Evolutionary conservation across 2,797 vertebrate genomes (phyloP), one percentile per base, ranked within the genome.

Genomic region (Botia almorhae): DNA sequence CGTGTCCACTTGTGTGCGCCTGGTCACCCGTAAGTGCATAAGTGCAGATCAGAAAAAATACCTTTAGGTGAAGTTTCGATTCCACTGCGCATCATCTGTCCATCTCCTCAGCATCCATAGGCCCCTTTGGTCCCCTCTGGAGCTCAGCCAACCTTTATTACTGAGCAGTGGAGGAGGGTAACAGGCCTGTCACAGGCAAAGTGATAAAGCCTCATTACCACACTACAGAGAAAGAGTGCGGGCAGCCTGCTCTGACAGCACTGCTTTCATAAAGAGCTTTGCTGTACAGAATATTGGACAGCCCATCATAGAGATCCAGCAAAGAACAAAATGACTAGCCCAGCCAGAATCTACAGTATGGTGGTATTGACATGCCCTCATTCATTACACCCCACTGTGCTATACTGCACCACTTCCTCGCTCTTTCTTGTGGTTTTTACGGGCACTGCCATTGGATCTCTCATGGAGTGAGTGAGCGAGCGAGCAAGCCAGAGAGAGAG

Each of bases 181-280:
- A 79, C 73, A 61, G 68, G 39, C 46, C 70, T 78, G 78, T 84
- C 73, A 65, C 70, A 61, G 82, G 50, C 64, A 65, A 69, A 80
- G 77, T 65, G 78, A 84, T 78, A 75, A 79, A 80, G 78, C 78
- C 78, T 86, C 83, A 68, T 86, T 86, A 84, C 75, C 67, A 50
- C 74, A 53, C 58, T 73, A 60, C 76, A 73, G 48, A 73, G 29
- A 63, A 74, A 60, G 51, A 55, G 55, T 26, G 63, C 60, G 39
- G 78, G 70, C 61, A 78, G 67, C 29, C 65, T 75, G 67, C 43
- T 82, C 69, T 77, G 80, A 70, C 82, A 76, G 16, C n/a, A 76
- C 68, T 74, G 53, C 64, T 63, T 64, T 63, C 77, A 81, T 84
- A 19, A 33, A 82, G 74, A 78, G 36, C 74, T 70, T 33, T 23